Conservation (phyloP, 2,888 invertebrate species). For the Leistus spinibarbis region DNA sequence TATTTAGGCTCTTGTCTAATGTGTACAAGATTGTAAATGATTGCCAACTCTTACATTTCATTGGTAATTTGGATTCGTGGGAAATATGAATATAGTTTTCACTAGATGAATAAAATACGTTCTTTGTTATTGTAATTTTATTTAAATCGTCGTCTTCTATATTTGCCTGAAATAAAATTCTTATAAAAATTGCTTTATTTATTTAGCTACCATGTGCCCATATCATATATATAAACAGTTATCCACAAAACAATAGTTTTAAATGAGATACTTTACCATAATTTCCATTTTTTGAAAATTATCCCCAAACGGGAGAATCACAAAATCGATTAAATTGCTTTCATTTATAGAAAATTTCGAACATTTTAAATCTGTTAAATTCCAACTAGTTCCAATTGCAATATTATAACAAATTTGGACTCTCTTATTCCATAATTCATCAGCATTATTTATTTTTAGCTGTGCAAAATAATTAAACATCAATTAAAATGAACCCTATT, state of each 20-base stretch:
- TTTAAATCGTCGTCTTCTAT: background rate
- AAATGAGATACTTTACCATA: constrained; percentile 50
- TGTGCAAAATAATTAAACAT: constrained; percentile 39
- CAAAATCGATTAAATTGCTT: constrained; percentile 48
- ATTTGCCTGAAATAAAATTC: background rate
- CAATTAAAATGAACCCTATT: too few relatives aligned
- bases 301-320: constrained; percentile 51
- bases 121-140: background rate
- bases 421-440: constrained; percentile 44
- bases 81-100: constrained; percentile 51
- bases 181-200: background rate
- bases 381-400: constrained; percentile 53
- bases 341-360: constrained; percentile 48
- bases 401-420: constrained; percentile 54
- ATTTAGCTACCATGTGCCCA: too few relatives aligned
- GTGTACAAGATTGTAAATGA: constrained; percentile 53
- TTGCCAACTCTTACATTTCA: constrained; percentile 51
- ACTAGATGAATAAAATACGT: constrained; percentile 51
- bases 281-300: constrained; percentile 51
- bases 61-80: constrained; percentile 46
- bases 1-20: constrained; percentile 20
- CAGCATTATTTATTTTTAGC: constrained; percentile 46
- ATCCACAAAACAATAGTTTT: too few relatives aligned
- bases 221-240: too few relatives aligned
- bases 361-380: constrained; percentile 51